A percentile compares a stretch with the other conserved stretches of the same genome.
These are phyloP conservation scores for Picus viridis DNA, from an alignment of 2,797 vertebrate genomes.

Conservation along the genomic window DNA sequence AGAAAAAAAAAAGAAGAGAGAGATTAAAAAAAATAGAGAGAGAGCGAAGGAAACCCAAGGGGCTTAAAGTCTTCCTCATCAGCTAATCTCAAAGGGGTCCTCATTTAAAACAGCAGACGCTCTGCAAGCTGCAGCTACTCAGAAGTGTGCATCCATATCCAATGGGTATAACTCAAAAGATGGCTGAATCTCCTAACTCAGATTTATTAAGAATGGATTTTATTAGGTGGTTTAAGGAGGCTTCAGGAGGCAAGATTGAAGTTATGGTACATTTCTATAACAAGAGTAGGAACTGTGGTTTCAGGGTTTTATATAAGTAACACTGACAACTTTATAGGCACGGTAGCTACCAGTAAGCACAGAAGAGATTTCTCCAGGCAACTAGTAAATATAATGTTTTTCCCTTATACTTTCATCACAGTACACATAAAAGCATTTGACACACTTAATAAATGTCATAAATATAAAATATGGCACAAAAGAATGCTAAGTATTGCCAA, in stretches of 20 bases:
- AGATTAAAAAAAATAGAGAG: too few relatives aligned
- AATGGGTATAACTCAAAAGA: not conserved
- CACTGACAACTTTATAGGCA: constrained; percentile 47
- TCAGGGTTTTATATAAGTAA: constrained; percentile 11
- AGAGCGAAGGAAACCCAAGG: not conserved
- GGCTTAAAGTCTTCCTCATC: not conserved
- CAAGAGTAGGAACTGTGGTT: not conserved
- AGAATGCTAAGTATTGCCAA: constrained; percentile 11
- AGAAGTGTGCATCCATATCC: not conserved
- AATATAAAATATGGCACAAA: constrained; percentile 24
- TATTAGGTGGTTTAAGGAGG: constrained; percentile 12
- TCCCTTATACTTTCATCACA: constrained; percentile 31
- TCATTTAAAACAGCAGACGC: not conserved
- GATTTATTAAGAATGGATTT: constrained; percentile 15
- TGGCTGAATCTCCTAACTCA: not conserved
- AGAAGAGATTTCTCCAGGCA: constrained; percentile 60
- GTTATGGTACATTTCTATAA: constrained; percentile 26
- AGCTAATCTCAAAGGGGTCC: not conserved
- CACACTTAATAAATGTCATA: constrained; percentile 52
- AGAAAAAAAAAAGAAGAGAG: too few relatives aligned
- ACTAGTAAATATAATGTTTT: constrained; percentile 54
- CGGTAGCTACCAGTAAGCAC: constrained; percentile 20
- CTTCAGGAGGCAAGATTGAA: constrained; percentile 33
- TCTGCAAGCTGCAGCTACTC: not conserved
- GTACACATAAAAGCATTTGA: constrained; percentile 50